These are phyloP conservation scores for Illadopsis cleaveri DNA, from an alignment of 2,113 vertebrate species.

Conservation along the genomic window DNA sequence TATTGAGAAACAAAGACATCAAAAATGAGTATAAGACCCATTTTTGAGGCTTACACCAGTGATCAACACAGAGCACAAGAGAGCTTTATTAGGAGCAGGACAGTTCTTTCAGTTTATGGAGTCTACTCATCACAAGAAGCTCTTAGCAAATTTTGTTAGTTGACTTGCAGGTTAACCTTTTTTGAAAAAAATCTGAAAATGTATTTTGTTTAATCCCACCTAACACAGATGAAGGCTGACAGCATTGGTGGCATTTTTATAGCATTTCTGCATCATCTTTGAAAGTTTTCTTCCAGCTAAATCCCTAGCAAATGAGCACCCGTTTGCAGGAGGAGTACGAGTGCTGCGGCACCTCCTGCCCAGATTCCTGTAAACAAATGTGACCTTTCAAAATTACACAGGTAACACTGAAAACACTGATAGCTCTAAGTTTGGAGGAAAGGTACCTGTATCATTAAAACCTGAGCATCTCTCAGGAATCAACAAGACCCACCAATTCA, in stretches of 20 bases:
- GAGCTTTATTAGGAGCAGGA: background rate
- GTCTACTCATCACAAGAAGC: background rate
- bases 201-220: background rate
- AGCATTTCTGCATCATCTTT: background rate
- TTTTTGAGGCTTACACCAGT: background rate
- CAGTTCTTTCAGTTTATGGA: background rate
- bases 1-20: background rate
- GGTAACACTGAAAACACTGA: background rate
- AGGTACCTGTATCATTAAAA: background rate
- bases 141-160: background rate
- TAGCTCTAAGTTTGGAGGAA: background rate
- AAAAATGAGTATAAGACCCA: background rate
- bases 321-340: background rate
- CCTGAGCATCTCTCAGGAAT: background rate
- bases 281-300: background rate
- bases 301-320: background rate
- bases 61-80: background rate
- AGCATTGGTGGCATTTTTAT: background rate
- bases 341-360: background rate
- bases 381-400: background rate
- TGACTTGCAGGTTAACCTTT: background rate
- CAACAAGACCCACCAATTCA: background rate
- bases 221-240: background rate
- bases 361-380: background rate
- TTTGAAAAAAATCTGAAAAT: background rate